phyloP scores from a whole-genome alignment of 2,113 vertebrate species.

The Raja brachyura region DNA sequence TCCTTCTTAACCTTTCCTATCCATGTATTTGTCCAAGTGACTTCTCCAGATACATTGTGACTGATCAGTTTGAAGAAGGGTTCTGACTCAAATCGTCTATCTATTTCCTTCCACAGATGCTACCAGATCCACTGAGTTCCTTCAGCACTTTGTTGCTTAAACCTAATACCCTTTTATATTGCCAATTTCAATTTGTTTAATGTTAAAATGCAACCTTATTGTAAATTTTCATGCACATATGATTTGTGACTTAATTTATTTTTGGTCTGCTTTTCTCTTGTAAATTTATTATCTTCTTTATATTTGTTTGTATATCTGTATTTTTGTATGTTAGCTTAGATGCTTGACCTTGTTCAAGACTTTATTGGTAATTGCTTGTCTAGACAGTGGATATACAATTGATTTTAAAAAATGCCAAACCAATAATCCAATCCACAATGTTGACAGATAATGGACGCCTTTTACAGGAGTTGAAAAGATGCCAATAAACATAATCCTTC shows the following conservation, averaged over 20 bases:
- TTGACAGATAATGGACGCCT: not conserved
- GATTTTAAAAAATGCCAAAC: conserved; percentile 20
- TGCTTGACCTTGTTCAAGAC: conserved; percentile 12
- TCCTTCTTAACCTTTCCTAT: no score
- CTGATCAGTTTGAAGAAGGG: no score
- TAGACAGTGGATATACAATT: not conserved
- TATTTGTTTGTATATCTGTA: not conserved
- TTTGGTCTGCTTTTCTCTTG: not conserved
- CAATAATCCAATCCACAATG: not conserved
- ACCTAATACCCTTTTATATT: not conserved
- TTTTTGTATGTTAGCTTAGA: not conserved
- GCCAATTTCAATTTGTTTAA: not conserved
- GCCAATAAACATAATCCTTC: conserved; percentile 4
- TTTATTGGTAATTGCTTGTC: not conserved
- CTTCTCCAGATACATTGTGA: no score
- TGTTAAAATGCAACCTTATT: not conserved
- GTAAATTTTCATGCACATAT: not conserved
- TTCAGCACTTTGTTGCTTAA: no score
- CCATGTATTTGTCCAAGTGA: no score
- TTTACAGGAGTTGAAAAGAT: not conserved
- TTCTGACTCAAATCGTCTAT: no score
- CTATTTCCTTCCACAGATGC: no score
- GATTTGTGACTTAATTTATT: not conserved
- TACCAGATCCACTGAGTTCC: no score
- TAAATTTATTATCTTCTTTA: not conserved